phyloP scores from a whole-genome alignment of 2,797 vertebrate genomes.

The Petrocephalus schoutedeni region DNA sequence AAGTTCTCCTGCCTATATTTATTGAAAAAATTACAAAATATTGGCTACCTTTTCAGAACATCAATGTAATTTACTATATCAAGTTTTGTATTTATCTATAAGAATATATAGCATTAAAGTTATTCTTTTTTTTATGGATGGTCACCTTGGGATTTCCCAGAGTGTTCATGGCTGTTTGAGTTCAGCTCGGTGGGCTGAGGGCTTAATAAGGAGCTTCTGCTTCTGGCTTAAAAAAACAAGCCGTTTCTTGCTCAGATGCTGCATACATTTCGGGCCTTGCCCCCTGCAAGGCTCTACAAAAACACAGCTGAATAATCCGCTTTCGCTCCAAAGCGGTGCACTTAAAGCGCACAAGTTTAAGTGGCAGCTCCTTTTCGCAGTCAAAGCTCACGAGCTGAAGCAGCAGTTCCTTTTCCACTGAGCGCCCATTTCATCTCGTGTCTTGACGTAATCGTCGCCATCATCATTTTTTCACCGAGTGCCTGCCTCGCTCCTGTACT shows the following conservation, averaged over 20 bases:
- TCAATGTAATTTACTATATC: background rate
- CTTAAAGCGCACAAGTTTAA: background rate
- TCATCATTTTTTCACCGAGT: background rate
- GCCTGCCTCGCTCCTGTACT: background rate
- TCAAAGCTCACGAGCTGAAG: background rate
- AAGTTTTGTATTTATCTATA: background rate
- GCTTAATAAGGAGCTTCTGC: background rate
- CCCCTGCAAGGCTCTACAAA: background rate
- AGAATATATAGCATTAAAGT: background rate
- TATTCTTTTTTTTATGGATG: background rate
- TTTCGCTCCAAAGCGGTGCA: background rate
- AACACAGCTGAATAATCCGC: background rate
- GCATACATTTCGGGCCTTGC: background rate
- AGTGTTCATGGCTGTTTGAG: background rate
- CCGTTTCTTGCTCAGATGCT: background rate
- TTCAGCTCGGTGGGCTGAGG: background rate
- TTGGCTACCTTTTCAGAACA: background rate
- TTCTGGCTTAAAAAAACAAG: background rate
- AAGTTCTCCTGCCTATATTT: background rate
- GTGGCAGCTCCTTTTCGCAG: background rate
- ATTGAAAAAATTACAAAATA: background rate
- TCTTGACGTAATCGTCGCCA: background rate
- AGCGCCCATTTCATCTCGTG: background rate
- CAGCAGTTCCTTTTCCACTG: background rate
- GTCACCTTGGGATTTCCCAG: background rate